Evolutionary conservation across 2,797 vertebrate genomes (phyloP).

Genomic region (Gymnoscopelus microlampas): DNA sequence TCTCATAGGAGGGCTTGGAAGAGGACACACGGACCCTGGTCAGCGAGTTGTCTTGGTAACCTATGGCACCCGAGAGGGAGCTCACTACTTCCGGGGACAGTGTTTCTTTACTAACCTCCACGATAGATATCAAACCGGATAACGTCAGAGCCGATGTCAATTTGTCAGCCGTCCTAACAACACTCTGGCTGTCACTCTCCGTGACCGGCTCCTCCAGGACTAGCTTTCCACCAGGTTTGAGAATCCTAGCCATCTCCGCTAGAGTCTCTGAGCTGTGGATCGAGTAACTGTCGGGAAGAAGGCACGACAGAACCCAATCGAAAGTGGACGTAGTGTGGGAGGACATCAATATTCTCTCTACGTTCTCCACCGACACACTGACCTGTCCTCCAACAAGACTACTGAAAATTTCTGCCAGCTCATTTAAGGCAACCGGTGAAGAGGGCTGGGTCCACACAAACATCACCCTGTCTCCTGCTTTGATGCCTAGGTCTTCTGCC

Average conservation of each 20-base stretch:
- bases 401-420: constrained; percentile 77
- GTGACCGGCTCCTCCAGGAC: constrained; percentile 87
- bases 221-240: constrained; percentile 89
- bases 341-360: constrained; percentile 84
- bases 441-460: constrained; percentile 87
- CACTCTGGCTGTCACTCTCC: constrained; percentile 53
- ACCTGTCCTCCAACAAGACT: constrained; percentile 73
- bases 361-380: constrained; percentile 86
- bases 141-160: too few species aligned
- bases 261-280: constrained; percentile 85
- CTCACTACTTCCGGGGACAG: constrained; percentile 75
- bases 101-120: constrained; percentile 65
- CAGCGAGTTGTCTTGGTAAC: constrained; percentile 77
- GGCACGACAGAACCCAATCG: constrained; percentile 86
- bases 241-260: constrained; percentile 88
- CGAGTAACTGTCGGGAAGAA: constrained; percentile 78
- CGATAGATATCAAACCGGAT: too few species aligned
- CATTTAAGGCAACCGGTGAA: constrained; percentile 71
- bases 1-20: constrained; percentile 91
- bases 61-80: constrained; percentile 67
- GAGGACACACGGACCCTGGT: constrained; percentile 81
- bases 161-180: constrained; percentile 64
- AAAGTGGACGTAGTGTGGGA: constrained; percentile 87
- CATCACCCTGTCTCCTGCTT: constrained; percentile 82
- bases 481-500: constrained; percentile 81